phyloP scores from a whole-genome alignment of 1,140 invertebrate species.

The Atta cephalotes region DNA sequence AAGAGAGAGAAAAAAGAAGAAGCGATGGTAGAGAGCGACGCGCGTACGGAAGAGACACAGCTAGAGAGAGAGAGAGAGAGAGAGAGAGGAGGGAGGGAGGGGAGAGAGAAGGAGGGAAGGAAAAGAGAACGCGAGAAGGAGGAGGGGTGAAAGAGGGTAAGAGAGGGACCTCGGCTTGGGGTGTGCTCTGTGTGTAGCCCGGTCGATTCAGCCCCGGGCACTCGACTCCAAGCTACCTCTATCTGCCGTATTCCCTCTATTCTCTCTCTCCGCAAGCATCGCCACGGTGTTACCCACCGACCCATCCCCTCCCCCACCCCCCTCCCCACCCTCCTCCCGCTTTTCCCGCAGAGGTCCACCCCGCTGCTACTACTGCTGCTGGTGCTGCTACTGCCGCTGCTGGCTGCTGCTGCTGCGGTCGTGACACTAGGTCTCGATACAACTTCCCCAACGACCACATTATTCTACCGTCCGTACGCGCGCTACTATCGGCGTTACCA shows the following conservation, averaged over 20 bases:
- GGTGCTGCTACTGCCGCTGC: conserved; percentile 19
- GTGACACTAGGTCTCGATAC: conserved; percentile 76
- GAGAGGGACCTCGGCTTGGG: conserved; percentile 81
- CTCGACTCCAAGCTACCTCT: conserved; percentile 82
- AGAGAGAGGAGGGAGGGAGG: conserved; percentile 8
- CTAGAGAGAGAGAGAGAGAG: conserved; percentile 66
- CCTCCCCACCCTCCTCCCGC: conserved; percentile 16
- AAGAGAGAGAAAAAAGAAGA: conserved; percentile 64
- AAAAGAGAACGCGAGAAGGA: no score
- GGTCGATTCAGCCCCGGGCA: conserved; percentile 84
- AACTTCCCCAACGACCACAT: conserved; percentile 75
- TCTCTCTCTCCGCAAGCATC: conserved; percentile 76
- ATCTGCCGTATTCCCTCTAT: conserved; percentile 83
- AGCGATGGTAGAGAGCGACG: conserved; percentile 76
- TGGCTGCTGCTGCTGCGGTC: conserved; percentile 65
- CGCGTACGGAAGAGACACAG: conserved; percentile 63
- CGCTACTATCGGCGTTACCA: conserved; percentile 63
- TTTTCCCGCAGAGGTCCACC: conserved; percentile 34
- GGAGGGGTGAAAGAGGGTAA: conserved; percentile 71
- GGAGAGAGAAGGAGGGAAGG: no score
- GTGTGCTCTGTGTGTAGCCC: conserved; percentile 83
- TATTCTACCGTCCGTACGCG: conserved; percentile 62
- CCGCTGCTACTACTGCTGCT: conserved; percentile 26
- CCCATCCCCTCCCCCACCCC: conserved; percentile 37
- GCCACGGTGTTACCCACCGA: conserved; percentile 76